Base-by-base conservation (phyloP, 2,888 invertebrate genomes). In the Lithophane leautieri region DNA sequence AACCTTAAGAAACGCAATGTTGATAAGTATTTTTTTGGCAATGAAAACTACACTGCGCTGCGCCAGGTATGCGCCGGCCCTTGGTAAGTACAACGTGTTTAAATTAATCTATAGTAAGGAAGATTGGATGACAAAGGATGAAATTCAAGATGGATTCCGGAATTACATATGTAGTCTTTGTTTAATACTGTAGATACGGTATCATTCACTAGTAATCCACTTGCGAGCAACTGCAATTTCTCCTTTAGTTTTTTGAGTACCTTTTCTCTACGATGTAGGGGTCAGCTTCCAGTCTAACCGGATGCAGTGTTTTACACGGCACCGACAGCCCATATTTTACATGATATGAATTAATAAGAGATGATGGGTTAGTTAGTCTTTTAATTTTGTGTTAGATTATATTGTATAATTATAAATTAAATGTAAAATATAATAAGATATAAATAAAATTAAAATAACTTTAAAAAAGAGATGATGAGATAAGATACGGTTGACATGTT, bases 31-130 rank as follows among this genome's bases (percentile, higher is more conserved):
- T 42, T 16, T 7, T 47, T 47, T 47, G 47, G 47, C 7, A 47
- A 4, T 47, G 19, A 47, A 47, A 47, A 47, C 0, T 16, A 47
- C 47, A 19, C 1, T 47, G 19, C 47, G 16, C 47, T 16, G 14
- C 47, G 19, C 19, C 19, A 47, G 47, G 19, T 47, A 6, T 47
- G 19, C 19, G 47, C 19, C 7, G 47, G 50, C 50, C 50, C 22
- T 50, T 9, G 50, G 16, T 16, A 16, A 16, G 22, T 50, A 50
- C 50, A 28, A 47, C 11, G 16, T 58, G 25, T 47, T 58, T 47
- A 16, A 71, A 73, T 73, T 60, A 12, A 72, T 72, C 22, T 40
- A 47, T 50, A n/a, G 25, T 58, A 22, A 22, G 25, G 47, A 9
- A 47, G 22, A 28, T 34, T 58, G 34, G 25, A 25, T 56, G 12